Evolutionary conservation across 1,140 invertebrate species (phyloP), one percentile per base, ranked within the genome.

Genomic region (Oryctes rhinoceros): DNA sequence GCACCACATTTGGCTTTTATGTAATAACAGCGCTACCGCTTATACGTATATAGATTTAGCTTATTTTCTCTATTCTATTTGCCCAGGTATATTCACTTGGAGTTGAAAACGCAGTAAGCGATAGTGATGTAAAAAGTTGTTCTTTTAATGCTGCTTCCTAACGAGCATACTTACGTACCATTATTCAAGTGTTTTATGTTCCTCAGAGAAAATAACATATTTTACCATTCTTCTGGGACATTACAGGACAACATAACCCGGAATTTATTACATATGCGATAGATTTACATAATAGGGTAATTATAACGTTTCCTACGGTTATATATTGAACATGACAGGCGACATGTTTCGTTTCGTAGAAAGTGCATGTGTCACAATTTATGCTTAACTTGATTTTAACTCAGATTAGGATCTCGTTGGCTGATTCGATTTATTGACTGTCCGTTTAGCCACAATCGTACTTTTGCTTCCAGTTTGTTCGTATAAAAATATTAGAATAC

Each of bases 111-210:
- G n/a, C 53, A 18, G 53, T 59, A 15, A 59, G 18, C 53, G 53
- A 18, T 59, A 18, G 53, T 59, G 15, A 59, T 18, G 53, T 59
- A 71, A 71, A 71, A 71, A 71, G 24, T 71, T 71, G 65, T 24
- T 71, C 65, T 71, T 71, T 71, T 71, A 71, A 71, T 35, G 65
- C 65, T 71, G 65, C 65, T 71, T 71, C 35, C 20, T 71, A 71
- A 71, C 65, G 65, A 71, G 65, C 10, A 71, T 71, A 71, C 20
- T 71, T 71, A 37, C 65, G 24, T 35, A 71, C 65, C 24, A 71
- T 71, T 71, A 35, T 71, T 37, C 65, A 71, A 24, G 11, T 71
- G 24, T 71, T 71, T 71, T 71, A 71, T 71, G 65, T 71, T 71
- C 37, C 65, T 37, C 9, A 9, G 65, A 71, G 65, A 71, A 71